Evolutionary conservation across 2,888 invertebrate species (phyloP).

Genomic region (Abrostola triplasia): DNA sequence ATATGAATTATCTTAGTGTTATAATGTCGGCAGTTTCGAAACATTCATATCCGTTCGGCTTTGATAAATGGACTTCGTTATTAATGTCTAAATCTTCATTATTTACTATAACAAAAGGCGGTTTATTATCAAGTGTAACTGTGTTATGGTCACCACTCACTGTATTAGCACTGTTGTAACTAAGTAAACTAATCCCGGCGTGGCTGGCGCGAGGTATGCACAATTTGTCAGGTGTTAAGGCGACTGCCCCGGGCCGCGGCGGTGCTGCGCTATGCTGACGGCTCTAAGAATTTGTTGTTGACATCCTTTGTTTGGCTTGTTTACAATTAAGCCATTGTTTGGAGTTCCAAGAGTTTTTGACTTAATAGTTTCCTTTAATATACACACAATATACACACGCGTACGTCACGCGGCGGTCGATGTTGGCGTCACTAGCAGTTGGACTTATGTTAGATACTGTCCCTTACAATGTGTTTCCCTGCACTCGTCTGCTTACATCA

Average conservation of each 20-base stretch:
- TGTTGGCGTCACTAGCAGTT: no score
- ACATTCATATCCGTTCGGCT: neutral
- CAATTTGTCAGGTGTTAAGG: slow-evolving; percentile 13
- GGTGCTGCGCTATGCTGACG: slow-evolving; percentile 16
- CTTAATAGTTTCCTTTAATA: slow-evolving; percentile 21
- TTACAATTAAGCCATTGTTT: slow-evolving; percentile 62
- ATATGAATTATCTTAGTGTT: neutral
- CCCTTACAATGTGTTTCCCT: no score
- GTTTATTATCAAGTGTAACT: neutral
- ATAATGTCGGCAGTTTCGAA: neutral
- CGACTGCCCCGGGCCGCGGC: slow-evolving; percentile 31
- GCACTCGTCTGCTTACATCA: no score
- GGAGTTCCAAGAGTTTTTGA: slow-evolving; percentile 56
- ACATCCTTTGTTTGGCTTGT: slow-evolving; percentile 57
- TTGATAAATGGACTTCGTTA: slow-evolving; percentile 4
- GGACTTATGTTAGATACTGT: no score
- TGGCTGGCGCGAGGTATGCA: slow-evolving; percentile 20
- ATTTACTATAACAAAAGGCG: neutral
- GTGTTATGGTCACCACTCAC: slow-evolving; percentile 6
- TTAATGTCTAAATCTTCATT: slow-evolving; percentile 13
- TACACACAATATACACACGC: no score
- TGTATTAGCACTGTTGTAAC: slow-evolving; percentile 13
- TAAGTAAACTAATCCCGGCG: neutral
- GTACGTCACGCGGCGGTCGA: no score
- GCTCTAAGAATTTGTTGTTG: slow-evolving; percentile 64